phyloP scores from a whole-genome alignment of 2,797 vertebrate species.

The Tinamus major region DNA sequence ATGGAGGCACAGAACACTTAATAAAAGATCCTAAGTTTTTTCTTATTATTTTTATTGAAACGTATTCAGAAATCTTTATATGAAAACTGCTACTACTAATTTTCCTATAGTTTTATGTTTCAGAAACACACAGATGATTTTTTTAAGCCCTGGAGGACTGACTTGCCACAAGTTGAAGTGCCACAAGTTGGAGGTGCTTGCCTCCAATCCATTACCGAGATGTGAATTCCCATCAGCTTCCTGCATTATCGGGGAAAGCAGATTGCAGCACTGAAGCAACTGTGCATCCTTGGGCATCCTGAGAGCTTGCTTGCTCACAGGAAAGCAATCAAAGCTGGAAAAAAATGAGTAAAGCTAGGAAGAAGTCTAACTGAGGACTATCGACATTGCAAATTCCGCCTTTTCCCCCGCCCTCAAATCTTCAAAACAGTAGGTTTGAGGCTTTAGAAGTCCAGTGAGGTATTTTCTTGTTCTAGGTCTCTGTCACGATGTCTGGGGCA shows the following conservation, averaged over 20 bases:
- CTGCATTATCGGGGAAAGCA: neutral
- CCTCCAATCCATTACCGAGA: neutral
- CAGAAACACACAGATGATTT: neutral
- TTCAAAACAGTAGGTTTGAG: neutral
- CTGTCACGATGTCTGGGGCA: neutral
- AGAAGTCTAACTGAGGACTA: neutral
- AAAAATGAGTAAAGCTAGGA: neutral
- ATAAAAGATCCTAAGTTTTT: neutral
- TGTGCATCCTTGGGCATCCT: neutral
- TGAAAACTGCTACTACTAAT: neutral
- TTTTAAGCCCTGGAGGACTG: neutral
- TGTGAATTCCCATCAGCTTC: neutral
- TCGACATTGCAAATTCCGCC: neutral
- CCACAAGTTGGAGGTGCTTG: neutral
- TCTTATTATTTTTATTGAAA: neutral
- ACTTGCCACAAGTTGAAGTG: neutral
- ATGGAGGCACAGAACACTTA: neutral
- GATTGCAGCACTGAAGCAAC: neutral
- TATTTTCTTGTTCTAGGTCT: neutral
- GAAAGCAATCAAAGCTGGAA: neutral
- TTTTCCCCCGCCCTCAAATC: neutral
- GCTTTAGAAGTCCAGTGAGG: neutral
- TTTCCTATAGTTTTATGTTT: constrained; percentile 31
- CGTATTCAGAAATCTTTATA: neutral
- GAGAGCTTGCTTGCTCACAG: neutral